Conservation (phyloP, 2,797 vertebrate species). For the Sarcophilus harrisii region DNA sequence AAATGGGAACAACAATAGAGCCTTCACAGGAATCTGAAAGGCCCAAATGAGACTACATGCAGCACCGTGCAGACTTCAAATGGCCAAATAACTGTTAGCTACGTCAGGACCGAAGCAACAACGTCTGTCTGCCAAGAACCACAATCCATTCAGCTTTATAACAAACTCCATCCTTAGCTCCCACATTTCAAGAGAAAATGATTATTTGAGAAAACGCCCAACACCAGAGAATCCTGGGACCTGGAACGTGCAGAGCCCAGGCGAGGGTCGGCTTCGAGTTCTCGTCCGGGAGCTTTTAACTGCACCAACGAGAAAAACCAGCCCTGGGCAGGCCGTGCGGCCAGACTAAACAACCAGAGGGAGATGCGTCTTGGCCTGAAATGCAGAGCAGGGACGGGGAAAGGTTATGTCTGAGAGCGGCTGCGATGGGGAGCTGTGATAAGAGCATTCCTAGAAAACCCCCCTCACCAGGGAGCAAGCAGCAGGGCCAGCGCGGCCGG, state of each 20-base stretch:
- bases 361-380: background rate
- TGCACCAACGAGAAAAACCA: background rate
- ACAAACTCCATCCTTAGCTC: background rate
- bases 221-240: background rate
- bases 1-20: background rate
- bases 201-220: background rate
- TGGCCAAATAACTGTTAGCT: background rate
- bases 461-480: background rate
- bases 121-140: background rate
- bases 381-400: conserved; percentile 6
- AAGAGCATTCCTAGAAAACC: background rate
- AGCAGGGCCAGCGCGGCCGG: background rate
- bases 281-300: background rate
- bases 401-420: background rate
- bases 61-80: background rate
- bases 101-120: background rate
- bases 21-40: background rate
- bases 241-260: background rate
- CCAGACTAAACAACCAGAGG: conserved; percentile 1
- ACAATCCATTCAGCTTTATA: background rate
- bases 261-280: background rate
- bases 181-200: background rate
- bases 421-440: background rate
- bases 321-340: background rate
- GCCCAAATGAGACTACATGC: background rate